These are phyloP conservation scores for Pyrgilauda ruficollis DNA, from an alignment of 2,113 vertebrate species.

Conservation along the genomic window DNA sequence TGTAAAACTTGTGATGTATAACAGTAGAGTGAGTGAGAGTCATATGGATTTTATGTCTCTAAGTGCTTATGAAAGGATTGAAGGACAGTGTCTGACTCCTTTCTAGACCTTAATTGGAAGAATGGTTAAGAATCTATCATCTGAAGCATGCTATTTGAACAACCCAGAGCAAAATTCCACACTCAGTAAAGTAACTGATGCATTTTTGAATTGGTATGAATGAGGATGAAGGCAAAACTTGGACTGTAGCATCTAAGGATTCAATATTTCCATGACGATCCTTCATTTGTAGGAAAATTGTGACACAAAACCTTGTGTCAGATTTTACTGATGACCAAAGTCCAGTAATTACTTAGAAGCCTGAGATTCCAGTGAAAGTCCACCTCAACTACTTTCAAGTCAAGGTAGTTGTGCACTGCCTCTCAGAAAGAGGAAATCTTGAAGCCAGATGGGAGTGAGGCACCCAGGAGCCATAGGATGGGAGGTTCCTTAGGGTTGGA, in stretches of 20 bases:
- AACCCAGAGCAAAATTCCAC: neutral
- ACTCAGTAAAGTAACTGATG: neutral
- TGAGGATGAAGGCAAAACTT: neutral
- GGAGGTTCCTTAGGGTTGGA: neutral
- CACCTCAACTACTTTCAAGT: neutral
- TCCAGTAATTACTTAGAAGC: neutral
- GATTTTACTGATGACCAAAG: neutral
- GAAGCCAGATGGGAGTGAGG: too few relatives aligned
- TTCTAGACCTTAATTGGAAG: neutral
- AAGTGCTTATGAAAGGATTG: neutral
- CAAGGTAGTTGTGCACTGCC: rapidly evolving
- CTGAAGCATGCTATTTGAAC: neutral
- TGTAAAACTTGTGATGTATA: slow-evolving; percentile 44
- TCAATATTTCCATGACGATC: neutral
- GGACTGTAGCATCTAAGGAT: neutral
- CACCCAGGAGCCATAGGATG: neutral
- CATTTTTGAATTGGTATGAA: neutral
- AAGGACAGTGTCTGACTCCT: neutral
- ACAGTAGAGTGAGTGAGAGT: neutral
- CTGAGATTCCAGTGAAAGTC: neutral
- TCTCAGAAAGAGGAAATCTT: neutral
- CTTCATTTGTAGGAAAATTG: neutral
- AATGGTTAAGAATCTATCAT: neutral
- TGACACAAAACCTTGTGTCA: neutral
- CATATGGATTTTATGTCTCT: neutral